Evolutionary conservation across 2,888 invertebrate genomes (phyloP).

Genomic region (Chaitophorus viminalis): DNA sequence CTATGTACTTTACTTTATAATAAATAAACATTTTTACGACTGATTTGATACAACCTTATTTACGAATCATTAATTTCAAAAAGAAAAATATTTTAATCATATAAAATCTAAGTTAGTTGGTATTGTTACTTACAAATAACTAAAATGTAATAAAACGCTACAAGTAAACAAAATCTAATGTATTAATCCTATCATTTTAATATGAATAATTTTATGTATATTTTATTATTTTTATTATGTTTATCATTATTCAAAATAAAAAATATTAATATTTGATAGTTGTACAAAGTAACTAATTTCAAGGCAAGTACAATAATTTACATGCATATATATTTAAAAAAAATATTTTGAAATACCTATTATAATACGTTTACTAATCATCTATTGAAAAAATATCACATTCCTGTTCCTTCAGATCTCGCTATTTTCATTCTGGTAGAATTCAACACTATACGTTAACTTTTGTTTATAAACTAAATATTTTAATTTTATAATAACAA

Average conservation of each 20-base stretch:
- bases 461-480: constrained; percentile 29
- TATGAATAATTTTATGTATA: neutral
- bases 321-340: constrained; percentile 6
- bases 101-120: constrained; percentile 47
- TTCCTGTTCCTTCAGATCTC: constrained; percentile 42
- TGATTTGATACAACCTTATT: constrained; percentile 39
- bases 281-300: constrained; percentile 14
- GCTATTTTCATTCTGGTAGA: constrained; percentile 41
- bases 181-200: constrained; percentile 20
- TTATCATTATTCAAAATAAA: constrained; percentile 15
- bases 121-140: constrained; percentile 45
- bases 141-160: constrained; percentile 27
- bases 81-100: constrained; percentile 32
- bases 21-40: constrained; percentile 6
- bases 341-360: constrained; percentile 26
- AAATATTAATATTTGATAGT: constrained; percentile 14
- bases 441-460: constrained; percentile 6
- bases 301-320: constrained; percentile 25
- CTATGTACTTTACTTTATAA: too few relatives aligned
- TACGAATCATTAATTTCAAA: constrained; percentile 13
- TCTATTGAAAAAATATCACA: constrained; percentile 54
- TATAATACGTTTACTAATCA: constrained; percentile 25
- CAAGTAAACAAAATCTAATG: constrained; percentile 10
- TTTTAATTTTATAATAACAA: neutral
- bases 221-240: constrained; percentile 17